Evolutionary conservation across 2,113 vertebrate genomes (phyloP).

Genomic region (Athene noctua): DNA sequence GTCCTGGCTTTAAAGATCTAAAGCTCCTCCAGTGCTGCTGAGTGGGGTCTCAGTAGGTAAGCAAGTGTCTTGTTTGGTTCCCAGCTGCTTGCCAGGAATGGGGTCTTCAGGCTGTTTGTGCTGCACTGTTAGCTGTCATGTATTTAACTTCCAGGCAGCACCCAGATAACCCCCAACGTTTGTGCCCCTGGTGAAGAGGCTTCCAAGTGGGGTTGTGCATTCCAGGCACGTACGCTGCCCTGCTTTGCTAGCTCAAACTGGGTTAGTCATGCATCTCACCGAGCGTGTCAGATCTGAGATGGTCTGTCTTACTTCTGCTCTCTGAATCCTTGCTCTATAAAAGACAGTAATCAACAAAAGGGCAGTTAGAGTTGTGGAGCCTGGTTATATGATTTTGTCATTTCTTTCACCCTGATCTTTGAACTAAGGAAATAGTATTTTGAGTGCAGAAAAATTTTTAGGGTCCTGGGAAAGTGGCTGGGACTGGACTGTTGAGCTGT

Average conservation of each 20-base stretch:
- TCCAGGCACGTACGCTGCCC: conserved; percentile 9
- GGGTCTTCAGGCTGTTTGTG: neutral
- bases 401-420: neutral
- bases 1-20: neutral
- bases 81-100: neutral
- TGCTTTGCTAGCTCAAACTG: neutral
- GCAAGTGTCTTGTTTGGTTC: neutral
- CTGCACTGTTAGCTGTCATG: neutral
- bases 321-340: neutral
- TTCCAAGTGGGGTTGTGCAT: neutral
- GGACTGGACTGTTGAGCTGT: neutral
- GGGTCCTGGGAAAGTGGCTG: neutral
- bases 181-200: neutral
- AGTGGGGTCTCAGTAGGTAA: neutral
- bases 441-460: neutral
- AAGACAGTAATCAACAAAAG: conserved; percentile 28
- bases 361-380: neutral
- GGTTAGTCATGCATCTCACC: conserved; percentile 44
- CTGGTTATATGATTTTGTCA: neutral
- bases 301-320: neutral
- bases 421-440: neutral
- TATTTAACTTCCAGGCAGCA: neutral
- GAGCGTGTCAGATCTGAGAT: neutral
- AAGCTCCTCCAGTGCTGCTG: neutral
- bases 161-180: neutral